Evolutionary conservation across 2,888 invertebrate species (phyloP), one percentile per base, ranked within the genome.

Genomic region (Ischnura elegans): DNA sequence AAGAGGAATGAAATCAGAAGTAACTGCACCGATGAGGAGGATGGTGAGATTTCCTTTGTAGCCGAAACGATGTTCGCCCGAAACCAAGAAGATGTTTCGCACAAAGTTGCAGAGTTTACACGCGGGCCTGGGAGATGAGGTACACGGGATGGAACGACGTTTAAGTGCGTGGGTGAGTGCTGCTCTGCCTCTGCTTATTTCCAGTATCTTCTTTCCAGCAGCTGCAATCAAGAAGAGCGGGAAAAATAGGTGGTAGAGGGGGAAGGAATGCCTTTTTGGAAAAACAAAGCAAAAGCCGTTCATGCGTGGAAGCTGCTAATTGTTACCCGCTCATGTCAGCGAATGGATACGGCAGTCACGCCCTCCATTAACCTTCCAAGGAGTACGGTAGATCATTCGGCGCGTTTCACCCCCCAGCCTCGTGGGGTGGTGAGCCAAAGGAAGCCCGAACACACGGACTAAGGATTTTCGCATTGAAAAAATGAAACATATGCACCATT

Each of bases 281-380:
- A n/a, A n/a, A n/a, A n/a, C n/a, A n/a, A n/a, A n/a, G n/a, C n/a
- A n/a, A n/a, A n/a, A 13, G 16, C 76, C 36, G 76, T 16, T 76
- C 76, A 76, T 76, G 76, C 76, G 76, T 76, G 76, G 76, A 76
- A 76, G 76, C 76, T n/a, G 76, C 76, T 76, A 76, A 76, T 76
- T 76, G 76, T 36, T 36, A 29, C 76, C 29, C 76, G 76, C 29
- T 76, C 61, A 61, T 61, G 61, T 61, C 61, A 61, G n/a, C 61
- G n/a, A 4, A n/a, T n/a, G 61, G n/a, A 61, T n/a, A 3, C 76
- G 16, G 29, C 10, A 76, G 29, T 36, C 76, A 76, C 76, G 76
- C 76, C 76, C 76, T 76, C 76, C 76, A 76, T 76, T 76, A 76
- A 36, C 8, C 8, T 36, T 36, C 29, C 29, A 3, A 36, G 76